phyloP scores from a whole-genome alignment of 2,888 invertebrate genomes.

The Drosophila mulleri region DNA sequence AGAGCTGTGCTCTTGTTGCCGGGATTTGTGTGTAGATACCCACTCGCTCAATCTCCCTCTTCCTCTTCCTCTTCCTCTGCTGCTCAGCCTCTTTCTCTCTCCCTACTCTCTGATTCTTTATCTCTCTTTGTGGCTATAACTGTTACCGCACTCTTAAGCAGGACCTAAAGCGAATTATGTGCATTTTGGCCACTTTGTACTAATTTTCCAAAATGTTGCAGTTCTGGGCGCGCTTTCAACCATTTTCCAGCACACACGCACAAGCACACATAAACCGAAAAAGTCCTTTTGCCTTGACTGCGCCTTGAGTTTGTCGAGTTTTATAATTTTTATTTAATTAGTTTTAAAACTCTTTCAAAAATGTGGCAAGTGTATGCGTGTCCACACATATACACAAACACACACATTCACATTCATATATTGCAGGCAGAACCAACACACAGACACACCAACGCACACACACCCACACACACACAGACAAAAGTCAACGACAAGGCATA shows the following conservation, averaged over 20 bases:
- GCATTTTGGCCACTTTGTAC: conserved; percentile 67
- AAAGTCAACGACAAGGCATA: conserved; percentile 56
- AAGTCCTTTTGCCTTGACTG: conserved; percentile 64
- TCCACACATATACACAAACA: conserved; percentile 22
- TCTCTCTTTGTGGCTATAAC: conserved; percentile 19
- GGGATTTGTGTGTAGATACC: conserved; percentile 18
- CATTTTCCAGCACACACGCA: conserved; percentile 28
- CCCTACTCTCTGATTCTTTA: background rate
- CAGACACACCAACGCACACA: conserved; percentile 4
- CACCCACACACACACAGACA: conserved; percentile 3
- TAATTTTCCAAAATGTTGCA: conserved; percentile 71
- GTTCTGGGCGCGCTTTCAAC: conserved; percentile 59
- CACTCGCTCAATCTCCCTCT: background rate
- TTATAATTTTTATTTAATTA: conserved; percentile 82
- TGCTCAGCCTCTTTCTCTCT: background rate
- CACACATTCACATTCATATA: conserved; percentile 22
- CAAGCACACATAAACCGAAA: conserved; percentile 22
- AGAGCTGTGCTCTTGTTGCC: conserved; percentile 25
- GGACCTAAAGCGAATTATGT: conserved; percentile 58
- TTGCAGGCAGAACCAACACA: no score
- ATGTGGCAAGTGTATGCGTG: conserved; percentile 41
- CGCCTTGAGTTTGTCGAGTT: conserved; percentile 77
- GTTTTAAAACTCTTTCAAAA: conserved; percentile 78
- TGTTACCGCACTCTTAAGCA: conserved; percentile 52
- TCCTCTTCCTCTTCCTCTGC: background rate